phyloP scores from a whole-genome alignment of 2,888 invertebrate genomes.

The Drosophila tanythrix region DNA sequence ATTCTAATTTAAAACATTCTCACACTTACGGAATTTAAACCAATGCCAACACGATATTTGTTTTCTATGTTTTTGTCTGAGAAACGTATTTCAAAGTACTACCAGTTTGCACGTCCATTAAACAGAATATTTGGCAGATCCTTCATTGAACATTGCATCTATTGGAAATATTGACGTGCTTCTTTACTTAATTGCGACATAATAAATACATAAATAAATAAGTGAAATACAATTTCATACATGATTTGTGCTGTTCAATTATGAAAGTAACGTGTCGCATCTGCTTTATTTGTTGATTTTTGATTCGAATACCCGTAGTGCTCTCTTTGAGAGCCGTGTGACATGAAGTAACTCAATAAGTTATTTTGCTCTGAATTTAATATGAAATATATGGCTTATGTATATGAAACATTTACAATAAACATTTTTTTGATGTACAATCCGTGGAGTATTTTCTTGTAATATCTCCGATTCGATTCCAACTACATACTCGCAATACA shows the following conservation, averaged over 20 bases:
- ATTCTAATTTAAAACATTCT: not conserved
- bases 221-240: slow-evolving; percentile 57
- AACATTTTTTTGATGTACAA: slow-evolving; percentile 53
- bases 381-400: slow-evolving; percentile 57
- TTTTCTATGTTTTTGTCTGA: not conserved
- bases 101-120: not conserved
- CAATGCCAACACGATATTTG: not conserved
- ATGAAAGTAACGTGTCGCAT: slow-evolving; percentile 36
- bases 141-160: not conserved
- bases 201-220: slow-evolving; percentile 29
- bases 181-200: slow-evolving; percentile 45
- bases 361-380: slow-evolving; percentile 61
- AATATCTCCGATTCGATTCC: slow-evolving; percentile 43
- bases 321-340: slow-evolving; percentile 14
- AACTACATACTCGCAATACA: slow-evolving; percentile 41
- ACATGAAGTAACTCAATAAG: slow-evolving; percentile 26
- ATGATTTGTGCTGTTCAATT: slow-evolving; percentile 60
- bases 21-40: not conserved
- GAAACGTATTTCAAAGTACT: slow-evolving; percentile 2
- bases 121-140: not conserved
- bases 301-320: slow-evolving; percentile 21
- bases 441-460: slow-evolving; percentile 35
- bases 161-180: slow-evolving; percentile 10
- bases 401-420: slow-evolving; percentile 62
- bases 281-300: slow-evolving; percentile 17